Base-by-base conservation (phyloP, 2,113 vertebrate genomes). In the Bufo gargarizans region DNA sequence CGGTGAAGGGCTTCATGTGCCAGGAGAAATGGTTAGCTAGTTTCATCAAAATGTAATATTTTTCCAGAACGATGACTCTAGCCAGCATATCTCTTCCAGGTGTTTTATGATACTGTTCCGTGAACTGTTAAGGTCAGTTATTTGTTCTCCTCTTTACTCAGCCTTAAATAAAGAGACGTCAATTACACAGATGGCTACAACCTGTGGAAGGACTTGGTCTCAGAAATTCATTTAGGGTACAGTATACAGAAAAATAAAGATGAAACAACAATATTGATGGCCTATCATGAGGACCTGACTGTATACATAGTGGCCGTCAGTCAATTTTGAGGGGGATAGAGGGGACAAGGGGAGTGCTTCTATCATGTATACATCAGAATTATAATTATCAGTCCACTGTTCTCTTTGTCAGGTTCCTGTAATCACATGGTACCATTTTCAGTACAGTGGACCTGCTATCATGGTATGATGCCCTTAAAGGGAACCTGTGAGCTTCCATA, bases 1-100 rank as follows among this genome's bases (percentile, higher is more conserved):
- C 53, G 45, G 83, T 20, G 67, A 74, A 83, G 58, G 61, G 19
- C 47, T 49, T 83, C 47, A n/a, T 65, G 61, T 67, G 81, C 63
- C 81, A 83, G 45, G 63, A 65, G 59, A 10, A 58, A 56, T 58
- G 50, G 50, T 74, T 72, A 43, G 50, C 83, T 45, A 43, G 6
- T 58, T 84, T 71, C 33, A 83, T 83, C 67, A 84, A 72, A 84
- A 84, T 84, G 50, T 74, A 84, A 72, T 72, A 43, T 45, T 84
- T 84, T 74, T 74, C 83, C 47, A 84, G 69, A 58, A 84, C 83
- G 74, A 83, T 83, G 47, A 61, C 45, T 72, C 50, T 17, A 58
- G 22, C 63, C 67, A 84, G 65, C 22, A 55, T 22, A 74, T 71
- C 65, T 84, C 63, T 84, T 72, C 67, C 47, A 84, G 65, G 82